Evolutionary conservation across 2,113 vertebrate genomes (phyloP), one percentile per base, ranked within the genome.

Genomic region (Ardeotis arabs): DNA sequence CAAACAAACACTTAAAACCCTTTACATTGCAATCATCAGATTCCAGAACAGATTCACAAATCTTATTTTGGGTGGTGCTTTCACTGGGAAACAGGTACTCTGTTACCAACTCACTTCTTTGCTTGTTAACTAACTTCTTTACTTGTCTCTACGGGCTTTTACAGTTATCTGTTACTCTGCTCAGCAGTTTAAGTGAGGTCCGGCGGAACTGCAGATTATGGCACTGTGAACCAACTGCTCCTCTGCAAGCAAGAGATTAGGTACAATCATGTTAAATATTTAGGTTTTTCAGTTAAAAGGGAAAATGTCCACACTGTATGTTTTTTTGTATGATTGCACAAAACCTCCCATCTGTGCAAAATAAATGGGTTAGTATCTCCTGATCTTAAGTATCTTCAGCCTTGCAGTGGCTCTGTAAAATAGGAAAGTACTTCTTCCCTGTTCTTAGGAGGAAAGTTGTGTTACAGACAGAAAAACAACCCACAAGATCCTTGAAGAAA

Each of bases 171-270:
- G 17, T 28, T 80, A 10, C 35, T 63, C 58, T 31, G 68, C 70
- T 15, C 37, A 44, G 15, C 10, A 22, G 7, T 8, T 86, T 73
- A 56, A 59, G 47, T 60, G 47, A 68, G 44, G 10, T 58, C 31
- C 72, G n/a, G 31, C 50, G 22, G 37, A 66, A 86, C 4, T 79
- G 45, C 21, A 83, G n/a, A 22, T 84, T 68, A 29, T 9, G 39
- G 53, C 19, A 77, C 6, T 68, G 63, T 72, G 44, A 69, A 39
- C 31, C 8, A 76, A 21, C 63, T 0, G 2, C 35, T 85, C 23
- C 39, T 22, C 62, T 84, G 28, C 2, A 4, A 73, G 52, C 0
- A 0, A 76, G 33, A 19, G 22, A 35, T 83, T 83, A 76, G 50
- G 18, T 73, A 21, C 11, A 27, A 5, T 55, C 21, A 12, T 7